Percentiles rank a stretch among this genome's conserved stretches.
Evolutionary conservation across 2,888 invertebrate species (phyloP).

Genomic region (Plebejus argus): DNA sequence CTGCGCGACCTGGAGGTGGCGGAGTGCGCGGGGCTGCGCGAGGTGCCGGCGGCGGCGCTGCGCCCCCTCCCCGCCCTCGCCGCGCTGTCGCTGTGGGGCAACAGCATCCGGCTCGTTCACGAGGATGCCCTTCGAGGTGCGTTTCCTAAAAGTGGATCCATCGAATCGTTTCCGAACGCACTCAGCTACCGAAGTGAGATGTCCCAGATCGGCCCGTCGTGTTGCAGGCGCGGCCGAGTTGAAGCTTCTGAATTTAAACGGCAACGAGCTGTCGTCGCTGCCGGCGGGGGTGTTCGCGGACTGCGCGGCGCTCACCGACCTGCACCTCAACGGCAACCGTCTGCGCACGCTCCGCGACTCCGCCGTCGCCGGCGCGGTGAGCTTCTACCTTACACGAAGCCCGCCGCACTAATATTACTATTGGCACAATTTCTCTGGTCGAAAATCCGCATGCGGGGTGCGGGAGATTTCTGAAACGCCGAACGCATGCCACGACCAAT

Average conservation of each 20-base stretch:
- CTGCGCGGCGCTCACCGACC: background rate
- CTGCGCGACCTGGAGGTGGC: background rate
- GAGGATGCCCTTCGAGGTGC: background rate
- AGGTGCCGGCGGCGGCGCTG: slow-evolving; percentile 8
- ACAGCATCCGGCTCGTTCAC: background rate
- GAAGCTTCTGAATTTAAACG: background rate
- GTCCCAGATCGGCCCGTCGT: background rate
- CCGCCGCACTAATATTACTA: background rate
- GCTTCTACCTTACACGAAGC: background rate
- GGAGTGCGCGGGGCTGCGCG: background rate
- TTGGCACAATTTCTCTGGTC: no score
- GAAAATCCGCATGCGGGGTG: no score
- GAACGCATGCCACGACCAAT: no score
- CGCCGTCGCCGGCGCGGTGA: background rate
- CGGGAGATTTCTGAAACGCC: no score
- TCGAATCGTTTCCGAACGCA: background rate
- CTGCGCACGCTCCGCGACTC: background rate
- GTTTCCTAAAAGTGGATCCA: background rate
- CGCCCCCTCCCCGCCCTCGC: background rate
- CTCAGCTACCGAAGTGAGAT: background rate
- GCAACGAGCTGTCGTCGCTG: background rate
- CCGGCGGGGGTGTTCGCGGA: background rate
- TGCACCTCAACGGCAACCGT: background rate
- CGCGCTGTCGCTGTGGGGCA: background rate
- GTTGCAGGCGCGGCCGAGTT: background rate